phyloP scores from a whole-genome alignment of 1,140 invertebrate species.

The Wasmannia auropunctata region DNA sequence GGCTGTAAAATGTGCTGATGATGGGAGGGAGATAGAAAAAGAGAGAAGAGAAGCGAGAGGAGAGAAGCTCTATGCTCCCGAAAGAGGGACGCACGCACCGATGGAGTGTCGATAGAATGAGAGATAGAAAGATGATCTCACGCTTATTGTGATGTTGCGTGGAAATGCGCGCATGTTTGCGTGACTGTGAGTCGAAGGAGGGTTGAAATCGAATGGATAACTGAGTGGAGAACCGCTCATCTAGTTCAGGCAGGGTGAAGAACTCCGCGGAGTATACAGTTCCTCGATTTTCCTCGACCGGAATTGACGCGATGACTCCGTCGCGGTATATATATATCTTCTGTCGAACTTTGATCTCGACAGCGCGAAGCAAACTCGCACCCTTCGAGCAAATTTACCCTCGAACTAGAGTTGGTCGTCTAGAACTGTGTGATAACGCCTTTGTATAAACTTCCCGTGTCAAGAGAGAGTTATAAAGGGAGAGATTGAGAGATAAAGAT shows the following conservation, averaged over 20 bases:
- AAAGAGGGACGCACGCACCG: not conserved
- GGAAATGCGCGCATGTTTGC: not conserved
- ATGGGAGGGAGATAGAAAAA: not conserved
- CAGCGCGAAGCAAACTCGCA: not conserved
- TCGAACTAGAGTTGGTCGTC: not conserved
- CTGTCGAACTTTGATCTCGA: conserved; percentile 21
- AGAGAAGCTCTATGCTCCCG: not conserved
- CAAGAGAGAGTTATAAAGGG: not conserved
- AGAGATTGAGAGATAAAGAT: not conserved
- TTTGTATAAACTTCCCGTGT: not conserved
- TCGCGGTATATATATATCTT: not conserved
- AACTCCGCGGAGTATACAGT: not conserved
- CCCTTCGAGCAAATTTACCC: conserved; percentile 1
- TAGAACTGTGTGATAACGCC: conserved; percentile 13
- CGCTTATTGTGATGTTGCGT: not conserved
- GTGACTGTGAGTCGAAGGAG: conserved; percentile 16
- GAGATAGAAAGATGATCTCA: not conserved
- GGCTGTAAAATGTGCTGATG: conserved; percentile 11
- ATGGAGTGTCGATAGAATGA: not conserved
- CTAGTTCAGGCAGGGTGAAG: not conserved
- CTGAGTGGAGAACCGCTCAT: conserved; percentile 9
- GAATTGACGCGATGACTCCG: not conserved
- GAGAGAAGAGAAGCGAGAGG: not conserved
- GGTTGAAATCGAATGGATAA: conserved; percentile 38
- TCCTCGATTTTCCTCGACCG: not conserved